Evolutionary conservation across 2,797 vertebrate genomes (phyloP).

Genomic region (Neomorphus geoffroyi): DNA sequence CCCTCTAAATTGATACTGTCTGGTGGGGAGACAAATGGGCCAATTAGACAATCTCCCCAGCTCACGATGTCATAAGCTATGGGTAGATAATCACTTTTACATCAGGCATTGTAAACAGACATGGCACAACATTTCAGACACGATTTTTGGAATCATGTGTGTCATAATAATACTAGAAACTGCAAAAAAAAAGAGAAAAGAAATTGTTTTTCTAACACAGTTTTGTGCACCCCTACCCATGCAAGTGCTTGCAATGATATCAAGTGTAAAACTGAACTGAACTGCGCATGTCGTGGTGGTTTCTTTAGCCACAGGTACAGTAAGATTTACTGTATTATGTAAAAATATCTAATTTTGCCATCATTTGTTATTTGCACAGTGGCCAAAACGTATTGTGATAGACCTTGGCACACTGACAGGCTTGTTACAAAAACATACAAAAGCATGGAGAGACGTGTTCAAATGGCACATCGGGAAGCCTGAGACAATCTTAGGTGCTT

Average conservation of each 20-base stretch:
- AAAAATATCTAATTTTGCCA: neutral
- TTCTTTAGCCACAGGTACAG: neutral
- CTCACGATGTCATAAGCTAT: neutral
- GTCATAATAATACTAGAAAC: neutral
- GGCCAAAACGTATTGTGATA: neutral
- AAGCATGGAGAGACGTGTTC: neutral
- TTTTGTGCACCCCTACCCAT: neutral
- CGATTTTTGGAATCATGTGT: neutral
- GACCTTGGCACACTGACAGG: neutral
- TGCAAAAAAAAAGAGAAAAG: neutral
- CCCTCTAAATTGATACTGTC: neutral
- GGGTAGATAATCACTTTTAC: slow-evolving; percentile 10
- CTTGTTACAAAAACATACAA: neutral
- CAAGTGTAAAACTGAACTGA: neutral
- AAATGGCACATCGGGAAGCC: neutral
- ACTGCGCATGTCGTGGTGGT: neutral
- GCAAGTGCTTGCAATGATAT: neutral
- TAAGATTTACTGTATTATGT: neutral
- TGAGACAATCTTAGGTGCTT: neutral
- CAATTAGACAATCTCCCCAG: neutral
- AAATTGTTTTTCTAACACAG: neutral
- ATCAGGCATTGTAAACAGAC: slow-evolving; percentile 3
- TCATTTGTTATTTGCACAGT: neutral
- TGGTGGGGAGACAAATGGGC: neutral
- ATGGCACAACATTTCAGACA: neutral